phyloP scores from a whole-genome alignment of 2,797 vertebrate genomes.

The Macroramphosus scolopax region DNA sequence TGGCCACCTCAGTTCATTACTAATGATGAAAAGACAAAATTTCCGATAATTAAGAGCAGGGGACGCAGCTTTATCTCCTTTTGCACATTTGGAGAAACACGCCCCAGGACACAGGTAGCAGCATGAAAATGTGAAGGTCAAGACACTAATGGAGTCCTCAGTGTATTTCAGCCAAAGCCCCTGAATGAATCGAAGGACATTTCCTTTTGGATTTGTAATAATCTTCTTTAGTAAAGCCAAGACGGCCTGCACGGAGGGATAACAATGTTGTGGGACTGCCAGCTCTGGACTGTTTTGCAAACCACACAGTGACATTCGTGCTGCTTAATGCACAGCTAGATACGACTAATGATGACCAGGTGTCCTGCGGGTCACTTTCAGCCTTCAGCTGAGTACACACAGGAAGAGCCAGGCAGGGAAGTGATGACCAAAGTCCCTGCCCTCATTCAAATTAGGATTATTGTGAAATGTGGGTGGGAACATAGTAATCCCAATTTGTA shows the following conservation, averaged over 20 bases:
- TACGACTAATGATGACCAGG: background rate
- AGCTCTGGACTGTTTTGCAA: slow-evolving; percentile 17
- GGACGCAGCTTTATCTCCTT: too few species aligned
- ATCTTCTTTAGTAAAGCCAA: slow-evolving; percentile 58
- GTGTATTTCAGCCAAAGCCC: slow-evolving; percentile 14
- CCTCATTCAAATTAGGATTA: too few species aligned
- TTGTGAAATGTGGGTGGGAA: too few species aligned
- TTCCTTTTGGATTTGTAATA: slow-evolving; percentile 50
- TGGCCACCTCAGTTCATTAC: too few species aligned
- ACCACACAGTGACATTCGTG: slow-evolving; percentile 13
- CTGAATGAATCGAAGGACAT: slow-evolving; percentile 31
- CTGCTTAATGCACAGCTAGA: slow-evolving; percentile 7
- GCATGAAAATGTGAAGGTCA: slow-evolving; percentile 1
- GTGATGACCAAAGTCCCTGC: background rate
- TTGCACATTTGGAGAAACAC: too few species aligned
- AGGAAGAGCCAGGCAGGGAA: background rate
- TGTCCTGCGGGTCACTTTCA: background rate
- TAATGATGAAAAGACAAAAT: too few species aligned
- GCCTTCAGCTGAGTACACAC: background rate
- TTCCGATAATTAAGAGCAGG: too few species aligned
- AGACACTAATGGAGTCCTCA: slow-evolving; percentile 6
- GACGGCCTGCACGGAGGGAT: slow-evolving; percentile 39
- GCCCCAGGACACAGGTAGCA: too few species aligned
- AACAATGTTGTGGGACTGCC: slow-evolving; percentile 17
- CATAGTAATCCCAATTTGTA: too few species aligned